Evolutionary conservation across 2,113 vertebrate genomes (phyloP).

Genomic region (Sturnira hondurensis): DNA sequence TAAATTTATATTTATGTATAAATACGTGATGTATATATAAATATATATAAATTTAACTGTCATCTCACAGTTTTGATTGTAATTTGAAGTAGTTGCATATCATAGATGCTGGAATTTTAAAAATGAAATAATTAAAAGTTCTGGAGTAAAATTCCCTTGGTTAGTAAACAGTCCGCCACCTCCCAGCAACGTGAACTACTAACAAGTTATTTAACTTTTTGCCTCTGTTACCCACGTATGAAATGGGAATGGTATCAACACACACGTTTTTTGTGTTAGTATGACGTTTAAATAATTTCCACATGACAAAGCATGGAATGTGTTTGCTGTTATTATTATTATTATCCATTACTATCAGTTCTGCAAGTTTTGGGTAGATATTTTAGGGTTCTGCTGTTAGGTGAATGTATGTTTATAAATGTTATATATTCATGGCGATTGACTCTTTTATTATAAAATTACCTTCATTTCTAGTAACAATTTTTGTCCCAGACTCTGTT

Average conservation of each 20-base stretch:
- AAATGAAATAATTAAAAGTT: background rate
- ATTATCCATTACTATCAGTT: background rate
- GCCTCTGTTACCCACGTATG: background rate
- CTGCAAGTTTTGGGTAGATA: background rate
- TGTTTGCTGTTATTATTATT: background rate
- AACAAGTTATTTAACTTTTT: background rate
- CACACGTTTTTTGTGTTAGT: background rate
- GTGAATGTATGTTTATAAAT: background rate
- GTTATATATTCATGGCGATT: background rate
- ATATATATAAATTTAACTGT: background rate
- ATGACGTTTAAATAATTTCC: background rate
- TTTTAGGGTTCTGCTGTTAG: background rate
- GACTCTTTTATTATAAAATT: background rate
- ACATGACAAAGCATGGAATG: background rate
- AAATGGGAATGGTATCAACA: background rate
- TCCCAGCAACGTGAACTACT: background rate
- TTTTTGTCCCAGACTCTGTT: background rate
- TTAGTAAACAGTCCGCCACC: background rate
- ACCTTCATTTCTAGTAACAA: background rate
- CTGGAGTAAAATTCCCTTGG: background rate
- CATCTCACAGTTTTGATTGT: background rate
- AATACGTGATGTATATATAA: background rate
- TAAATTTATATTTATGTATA: too few relatives aligned
- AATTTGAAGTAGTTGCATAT: background rate
- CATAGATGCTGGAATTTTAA: background rate